Conservation (phyloP, 2,888 invertebrate species). For the Priocnemis perturbator region DNA sequence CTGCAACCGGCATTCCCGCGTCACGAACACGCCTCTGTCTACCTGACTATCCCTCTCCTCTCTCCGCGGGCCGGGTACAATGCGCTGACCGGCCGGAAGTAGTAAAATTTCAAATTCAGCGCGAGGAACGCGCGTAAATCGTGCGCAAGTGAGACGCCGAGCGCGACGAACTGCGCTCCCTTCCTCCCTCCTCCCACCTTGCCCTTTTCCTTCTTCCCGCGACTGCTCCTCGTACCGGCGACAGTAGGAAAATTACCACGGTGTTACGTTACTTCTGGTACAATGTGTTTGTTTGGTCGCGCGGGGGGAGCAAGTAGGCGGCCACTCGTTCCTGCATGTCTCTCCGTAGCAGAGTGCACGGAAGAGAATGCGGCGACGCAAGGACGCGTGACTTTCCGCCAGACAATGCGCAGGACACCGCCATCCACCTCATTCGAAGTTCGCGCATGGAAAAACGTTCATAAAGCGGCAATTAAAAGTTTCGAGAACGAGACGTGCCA, state of each 20-base stretch:
- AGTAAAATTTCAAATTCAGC: conserved; percentile 64
- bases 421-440: conserved; percentile 16
- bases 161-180: conserved; percentile 49
- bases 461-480: conserved; percentile 43
- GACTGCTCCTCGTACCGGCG: conserved; percentile 21
- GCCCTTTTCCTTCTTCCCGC: conserved; percentile 18
- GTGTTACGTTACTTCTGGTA: conserved; percentile 22
- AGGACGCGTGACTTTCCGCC: conserved; percentile 40
- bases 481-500: conserved; percentile 10
- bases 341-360: background rate
- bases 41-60: conserved; percentile 19
- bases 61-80: conserved; percentile 5
- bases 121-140: conserved; percentile 62
- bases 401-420: conserved; percentile 27
- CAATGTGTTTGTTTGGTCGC: conserved; percentile 29
- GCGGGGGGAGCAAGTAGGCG: background rate
- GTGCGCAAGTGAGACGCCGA: conserved; percentile 35
- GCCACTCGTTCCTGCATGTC: too few species aligned
- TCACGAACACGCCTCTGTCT: conserved; percentile 13
- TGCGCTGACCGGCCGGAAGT: conserved; percentile 48
- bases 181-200: background rate
- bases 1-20: conserved; percentile 6
- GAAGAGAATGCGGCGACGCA: conserved; percentile 27
- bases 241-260: conserved; percentile 43
- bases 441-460: conserved; percentile 35